Evolutionary conservation across 1,140 invertebrate genomes (phyloP).

Genomic region (Drosophila rufa): DNA sequence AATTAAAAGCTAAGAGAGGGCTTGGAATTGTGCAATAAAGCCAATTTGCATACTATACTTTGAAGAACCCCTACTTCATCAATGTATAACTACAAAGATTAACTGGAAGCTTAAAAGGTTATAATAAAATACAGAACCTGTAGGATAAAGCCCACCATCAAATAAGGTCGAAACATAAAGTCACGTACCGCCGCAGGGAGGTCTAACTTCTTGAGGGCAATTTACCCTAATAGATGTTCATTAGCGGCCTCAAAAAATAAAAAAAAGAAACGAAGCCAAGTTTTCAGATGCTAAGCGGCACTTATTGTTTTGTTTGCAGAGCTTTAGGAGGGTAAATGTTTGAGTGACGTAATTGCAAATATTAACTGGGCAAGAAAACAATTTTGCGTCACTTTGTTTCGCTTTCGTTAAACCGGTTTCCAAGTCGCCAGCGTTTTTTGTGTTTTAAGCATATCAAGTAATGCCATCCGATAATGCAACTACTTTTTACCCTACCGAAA

Average conservation of each 20-base stretch:
- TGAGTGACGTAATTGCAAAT: conserved; percentile 47
- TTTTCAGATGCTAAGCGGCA: conserved; percentile 18
- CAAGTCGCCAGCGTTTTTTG: conserved; percentile 11
- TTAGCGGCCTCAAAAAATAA: conserved; percentile 15
- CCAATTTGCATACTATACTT: too few relatives aligned
- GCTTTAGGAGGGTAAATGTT: conserved; percentile 37
- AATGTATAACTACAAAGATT: too few relatives aligned
- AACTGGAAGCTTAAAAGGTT: too few relatives aligned
- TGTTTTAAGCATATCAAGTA: conserved; percentile 27
- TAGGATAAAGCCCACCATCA: background rate
- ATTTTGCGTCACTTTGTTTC: conserved; percentile 43
- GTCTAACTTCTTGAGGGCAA: conserved; percentile 29
- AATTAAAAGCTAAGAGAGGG: too few relatives aligned
- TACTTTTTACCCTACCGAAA: conserved; percentile 18
- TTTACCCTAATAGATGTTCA: conserved; percentile 53
- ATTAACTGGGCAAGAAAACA: conserved; percentile 46
- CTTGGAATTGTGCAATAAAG: too few relatives aligned
- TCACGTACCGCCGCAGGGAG: background rate
- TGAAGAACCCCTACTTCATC: too few relatives aligned
- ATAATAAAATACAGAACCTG: background rate
- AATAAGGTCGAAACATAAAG: background rate
- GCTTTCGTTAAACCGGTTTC: conserved; percentile 52
- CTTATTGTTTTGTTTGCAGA: conserved; percentile 40
- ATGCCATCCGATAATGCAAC: conserved; percentile 37
- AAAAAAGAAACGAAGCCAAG: conserved; percentile 3